phyloP scores from a whole-genome alignment of 2,797 vertebrate genomes.

The Enteromius mattozi region DNA sequence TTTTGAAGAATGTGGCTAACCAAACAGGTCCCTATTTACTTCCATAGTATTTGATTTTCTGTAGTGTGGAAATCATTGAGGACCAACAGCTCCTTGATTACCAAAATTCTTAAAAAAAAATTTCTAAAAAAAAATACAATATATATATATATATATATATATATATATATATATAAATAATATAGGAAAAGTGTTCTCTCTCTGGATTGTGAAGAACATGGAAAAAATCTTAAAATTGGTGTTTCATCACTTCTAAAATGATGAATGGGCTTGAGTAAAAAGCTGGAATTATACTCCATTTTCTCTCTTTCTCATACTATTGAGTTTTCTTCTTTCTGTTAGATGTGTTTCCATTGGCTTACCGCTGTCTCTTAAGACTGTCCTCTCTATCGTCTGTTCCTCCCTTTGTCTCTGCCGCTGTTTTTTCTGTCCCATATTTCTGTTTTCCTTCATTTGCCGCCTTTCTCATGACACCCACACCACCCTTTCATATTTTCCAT shows the following conservation, averaged over 20 bases:
- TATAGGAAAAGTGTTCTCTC: constrained; percentile 57
- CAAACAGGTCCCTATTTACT: background rate
- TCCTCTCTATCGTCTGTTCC: background rate
- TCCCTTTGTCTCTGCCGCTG: background rate
- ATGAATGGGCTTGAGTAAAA: constrained; percentile 53
- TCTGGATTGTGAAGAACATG: constrained; percentile 59
- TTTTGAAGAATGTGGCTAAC: background rate
- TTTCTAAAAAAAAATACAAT: no score
- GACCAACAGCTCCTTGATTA: background rate
- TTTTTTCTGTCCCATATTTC: constrained; percentile 18
- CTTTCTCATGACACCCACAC: constrained; percentile 43
- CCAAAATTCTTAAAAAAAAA: background rate
- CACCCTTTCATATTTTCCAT: constrained; percentile 48
- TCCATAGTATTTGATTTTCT: background rate
- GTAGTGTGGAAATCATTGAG: background rate
- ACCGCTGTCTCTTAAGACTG: constrained; percentile 2
- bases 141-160: background rate
- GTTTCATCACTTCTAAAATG: constrained; percentile 66
- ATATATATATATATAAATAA: no score
- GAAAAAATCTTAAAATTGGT: constrained; percentile 48
- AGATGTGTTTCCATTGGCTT: constrained; percentile 27
- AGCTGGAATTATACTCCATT: constrained; percentile 52
- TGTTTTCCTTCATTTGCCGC: background rate
- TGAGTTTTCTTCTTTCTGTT: constrained; percentile 14
- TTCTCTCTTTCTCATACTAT: constrained; percentile 34